phyloP scores from a whole-genome alignment of 2,113 vertebrate genomes.

The Pachycephala philippinensis region DNA sequence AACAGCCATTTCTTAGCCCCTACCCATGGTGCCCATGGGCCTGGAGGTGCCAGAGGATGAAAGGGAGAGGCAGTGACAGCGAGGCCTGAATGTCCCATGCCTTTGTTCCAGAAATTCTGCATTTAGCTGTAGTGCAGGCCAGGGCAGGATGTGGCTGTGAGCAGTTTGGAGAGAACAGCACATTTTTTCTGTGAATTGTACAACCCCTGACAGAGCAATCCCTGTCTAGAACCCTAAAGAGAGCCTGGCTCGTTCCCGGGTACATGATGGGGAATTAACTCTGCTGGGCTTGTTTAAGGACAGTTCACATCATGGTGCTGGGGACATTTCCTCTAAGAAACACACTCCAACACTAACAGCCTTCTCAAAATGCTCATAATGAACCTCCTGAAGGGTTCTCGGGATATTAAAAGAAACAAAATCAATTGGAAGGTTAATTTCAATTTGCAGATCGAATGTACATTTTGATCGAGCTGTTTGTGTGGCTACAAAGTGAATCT shows the following conservation, averaged over 20 bases:
- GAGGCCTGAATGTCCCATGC: background rate
- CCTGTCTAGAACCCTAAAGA: background rate
- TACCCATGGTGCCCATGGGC: rapidly evolving
- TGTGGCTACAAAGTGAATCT: background rate
- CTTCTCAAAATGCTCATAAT: background rate
- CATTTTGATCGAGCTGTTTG: background rate
- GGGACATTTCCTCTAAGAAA: background rate
- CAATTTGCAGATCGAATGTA: background rate
- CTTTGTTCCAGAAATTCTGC: background rate
- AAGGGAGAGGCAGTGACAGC: background rate
- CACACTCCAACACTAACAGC: background rate
- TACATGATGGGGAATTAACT: background rate
- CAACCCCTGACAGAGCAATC: background rate
- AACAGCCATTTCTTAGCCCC: background rate
- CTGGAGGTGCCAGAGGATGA: background rate
- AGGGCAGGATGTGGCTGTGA: background rate
- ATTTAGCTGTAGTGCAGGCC: background rate
- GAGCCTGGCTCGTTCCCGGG: background rate
- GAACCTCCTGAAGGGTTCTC: background rate
- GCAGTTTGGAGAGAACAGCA: background rate
- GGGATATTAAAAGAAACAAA: background rate
- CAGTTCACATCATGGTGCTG: background rate
- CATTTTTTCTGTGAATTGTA: background rate
- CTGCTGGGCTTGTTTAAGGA: background rate
- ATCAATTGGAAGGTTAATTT: constrained; percentile 18